Percentiles rank a stretch among this genome's conserved stretches.
These are phyloP conservation scores for Sparidentex hasta DNA, from an alignment of 2,797 vertebrate species.

Conservation along the genomic window DNA sequence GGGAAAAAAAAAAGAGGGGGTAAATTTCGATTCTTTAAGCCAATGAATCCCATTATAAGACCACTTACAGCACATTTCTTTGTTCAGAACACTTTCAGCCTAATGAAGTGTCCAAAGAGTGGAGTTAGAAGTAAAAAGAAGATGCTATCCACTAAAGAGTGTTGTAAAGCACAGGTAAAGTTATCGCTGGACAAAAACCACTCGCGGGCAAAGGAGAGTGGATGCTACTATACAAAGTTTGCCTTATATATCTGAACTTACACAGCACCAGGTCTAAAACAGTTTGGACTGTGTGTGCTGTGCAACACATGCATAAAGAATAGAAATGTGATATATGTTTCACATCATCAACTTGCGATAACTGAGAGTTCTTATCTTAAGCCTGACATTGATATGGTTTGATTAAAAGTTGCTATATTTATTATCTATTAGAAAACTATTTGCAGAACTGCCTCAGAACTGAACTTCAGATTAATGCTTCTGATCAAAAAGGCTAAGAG, in stretches of 20 bases:
- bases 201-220: background rate
- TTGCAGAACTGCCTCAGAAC: too few relatives aligned
- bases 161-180: conserved; percentile 25
- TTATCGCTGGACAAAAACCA: conserved; percentile 10
- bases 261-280: too few relatives aligned
- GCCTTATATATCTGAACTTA: background rate
- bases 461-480: too few relatives aligned
- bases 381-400: too few relatives aligned
- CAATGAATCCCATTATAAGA: conserved; percentile 83
- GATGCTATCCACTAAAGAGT: conserved; percentile 44
- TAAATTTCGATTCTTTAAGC: conserved; percentile 77
- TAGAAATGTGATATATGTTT: too few relatives aligned
- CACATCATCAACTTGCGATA: too few relatives aligned
- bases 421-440: too few relatives aligned
- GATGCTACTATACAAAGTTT: conserved; percentile 22
- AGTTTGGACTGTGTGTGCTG: too few relatives aligned
- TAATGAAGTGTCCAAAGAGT: conserved; percentile 77
- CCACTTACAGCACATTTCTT: conserved; percentile 75
- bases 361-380: too few relatives aligned
- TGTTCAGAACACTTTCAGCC: conserved; percentile 72
- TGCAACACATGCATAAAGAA: too few relatives aligned
- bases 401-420: too few relatives aligned
- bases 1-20: conserved; percentile 2
- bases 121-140: conserved; percentile 49
- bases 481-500: too few relatives aligned